Percentiles rank a stretch among this genome's conserved stretches.
phyloP scores from a whole-genome alignment of 1,140 invertebrate species.

The Camponotus pennsylvanicus region DNA sequence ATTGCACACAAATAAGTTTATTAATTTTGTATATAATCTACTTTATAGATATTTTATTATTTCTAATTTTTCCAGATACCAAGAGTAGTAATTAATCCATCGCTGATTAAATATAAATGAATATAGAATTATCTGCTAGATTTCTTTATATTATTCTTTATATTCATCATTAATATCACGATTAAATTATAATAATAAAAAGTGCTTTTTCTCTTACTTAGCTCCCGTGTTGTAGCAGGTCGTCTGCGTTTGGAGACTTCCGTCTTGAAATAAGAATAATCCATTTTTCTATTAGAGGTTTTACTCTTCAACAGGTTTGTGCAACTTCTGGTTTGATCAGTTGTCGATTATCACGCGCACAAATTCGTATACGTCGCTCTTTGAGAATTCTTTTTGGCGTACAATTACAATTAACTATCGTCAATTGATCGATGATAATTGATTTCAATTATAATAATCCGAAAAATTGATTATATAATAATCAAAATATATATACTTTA shows the following conservation, averaged over 20 bases:
- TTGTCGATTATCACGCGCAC: background rate
- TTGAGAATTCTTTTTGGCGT: background rate
- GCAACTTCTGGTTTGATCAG: background rate
- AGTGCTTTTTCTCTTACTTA: conserved; percentile 78
- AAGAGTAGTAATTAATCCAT: background rate
- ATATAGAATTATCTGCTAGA: background rate
- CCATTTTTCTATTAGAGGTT: conserved; percentile 72
- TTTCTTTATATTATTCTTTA: background rate
- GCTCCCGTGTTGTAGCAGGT: conserved; percentile 81
- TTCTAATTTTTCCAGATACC: background rate
- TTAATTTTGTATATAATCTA: background rate
- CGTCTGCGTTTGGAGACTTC: conserved; percentile 80
- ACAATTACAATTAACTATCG: background rate
- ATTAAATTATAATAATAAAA: conserved; percentile 13
- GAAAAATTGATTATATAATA: background rate
- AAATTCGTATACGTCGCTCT: too few species aligned
- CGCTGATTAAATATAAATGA: background rate
- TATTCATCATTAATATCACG: background rate
- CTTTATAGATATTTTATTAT: background rate
- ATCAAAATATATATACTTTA: too few species aligned
- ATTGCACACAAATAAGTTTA: background rate
- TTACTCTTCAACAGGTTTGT: background rate
- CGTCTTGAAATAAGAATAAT: conserved; percentile 82
- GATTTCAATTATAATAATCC: background rate
- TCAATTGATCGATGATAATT: background rate